These are phyloP conservation scores for Muscicapa striata DNA, from an alignment of 2,797 vertebrate species.

Conservation along the genomic window DNA sequence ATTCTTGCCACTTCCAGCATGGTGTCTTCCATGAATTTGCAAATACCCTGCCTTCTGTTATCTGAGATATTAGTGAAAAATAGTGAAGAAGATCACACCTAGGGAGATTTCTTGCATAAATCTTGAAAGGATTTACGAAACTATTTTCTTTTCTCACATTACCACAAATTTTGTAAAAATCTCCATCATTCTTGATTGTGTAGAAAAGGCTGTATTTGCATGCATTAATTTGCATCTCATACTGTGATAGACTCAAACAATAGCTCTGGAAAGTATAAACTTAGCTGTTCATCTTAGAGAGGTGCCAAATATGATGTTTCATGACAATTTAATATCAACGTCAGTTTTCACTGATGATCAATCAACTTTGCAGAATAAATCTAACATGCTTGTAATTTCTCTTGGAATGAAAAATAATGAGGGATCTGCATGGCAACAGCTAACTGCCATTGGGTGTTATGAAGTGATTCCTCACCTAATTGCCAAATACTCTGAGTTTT, in stretches of 20 bases:
- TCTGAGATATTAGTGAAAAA: background rate
- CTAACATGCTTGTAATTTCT: background rate
- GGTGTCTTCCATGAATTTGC: background rate
- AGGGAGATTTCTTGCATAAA: background rate
- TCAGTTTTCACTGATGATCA: background rate
- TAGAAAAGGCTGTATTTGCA: background rate
- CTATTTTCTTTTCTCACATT: background rate
- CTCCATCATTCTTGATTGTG: background rate
- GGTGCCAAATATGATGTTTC: slow-evolving; percentile 20
- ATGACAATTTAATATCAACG: background rate
- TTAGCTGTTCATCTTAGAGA: background rate
- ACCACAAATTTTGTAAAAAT: background rate
- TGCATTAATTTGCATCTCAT: background rate
- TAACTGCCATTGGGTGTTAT: background rate
- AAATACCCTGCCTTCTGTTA: background rate
- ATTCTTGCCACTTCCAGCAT: background rate
- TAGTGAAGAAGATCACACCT: background rate
- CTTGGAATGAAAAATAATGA: background rate
- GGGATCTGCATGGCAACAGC: background rate
- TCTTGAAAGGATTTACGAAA: background rate
- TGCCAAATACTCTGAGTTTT: background rate
- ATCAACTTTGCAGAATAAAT: background rate
- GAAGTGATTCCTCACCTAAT: background rate
- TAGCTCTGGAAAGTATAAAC: background rate
- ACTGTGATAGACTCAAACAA: background rate